Evolutionary conservation across 2,888 invertebrate genomes (phyloP), one percentile per base, ranked within the genome.

Genomic region (Drosophila paranaensis): DNA sequence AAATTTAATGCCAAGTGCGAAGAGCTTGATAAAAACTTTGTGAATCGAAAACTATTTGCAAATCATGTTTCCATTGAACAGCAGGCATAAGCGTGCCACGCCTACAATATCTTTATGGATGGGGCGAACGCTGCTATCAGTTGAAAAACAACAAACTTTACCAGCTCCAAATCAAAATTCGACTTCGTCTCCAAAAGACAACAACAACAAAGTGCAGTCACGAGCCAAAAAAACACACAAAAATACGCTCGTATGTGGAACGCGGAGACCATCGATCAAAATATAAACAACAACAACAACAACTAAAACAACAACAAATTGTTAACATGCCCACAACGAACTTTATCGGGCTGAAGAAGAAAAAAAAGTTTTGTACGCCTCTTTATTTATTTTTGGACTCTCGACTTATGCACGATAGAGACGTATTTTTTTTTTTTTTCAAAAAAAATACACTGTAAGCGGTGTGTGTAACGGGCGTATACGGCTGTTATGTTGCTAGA

Each of bases 191-290:
- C 69, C 64, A 60, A 68, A 57, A 54, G n/a, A 40, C 54, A 27
- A n/a, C 39, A 35, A n/a, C 33, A 50, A 25, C 9, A 27, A 62
- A 70, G 62, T 75, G 63, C 71, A 79, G 77, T 73, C 79, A 77
- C 81, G 78, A 77, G 74, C 67, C 81, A 79, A 70, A 60, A 67
- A 57, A 42, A 45, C 20, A 30, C 20, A 43, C 62, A 70, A 57
- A 54, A 33, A 20, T 66, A 67, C 43, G 76, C 51, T 76, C 56
- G 65, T 79, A 79, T 81, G 80, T 74, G 82, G 74, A 79, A 56
- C 85, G 53, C 58, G 42, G 43, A 78, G 65, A 63, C 85, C 81
- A 85, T 86, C 86, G 89, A 86, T 86, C 86, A 86, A 83, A 76
- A 40, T 13, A 48, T 48, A 40, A 60, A 30, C 37, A 58, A 53